Conservation (phyloP, 2,888 invertebrate genomes). For the Xestia ashworthii region DNA sequence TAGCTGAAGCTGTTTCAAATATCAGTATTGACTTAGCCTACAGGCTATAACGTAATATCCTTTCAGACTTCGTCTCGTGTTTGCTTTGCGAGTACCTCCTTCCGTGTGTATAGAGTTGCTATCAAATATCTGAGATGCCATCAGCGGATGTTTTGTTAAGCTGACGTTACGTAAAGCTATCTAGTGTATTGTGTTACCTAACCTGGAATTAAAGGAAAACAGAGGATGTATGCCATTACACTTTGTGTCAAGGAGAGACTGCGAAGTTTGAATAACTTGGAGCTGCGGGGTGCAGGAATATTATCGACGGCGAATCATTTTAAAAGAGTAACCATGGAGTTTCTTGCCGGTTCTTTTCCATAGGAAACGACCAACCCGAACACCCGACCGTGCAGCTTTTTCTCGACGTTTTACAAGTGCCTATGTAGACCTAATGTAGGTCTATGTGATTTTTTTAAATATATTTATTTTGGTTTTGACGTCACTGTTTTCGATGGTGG, state of each 20-base stretch:
- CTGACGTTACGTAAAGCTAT: conserved; percentile 23
- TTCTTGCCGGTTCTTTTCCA: too few species aligned
- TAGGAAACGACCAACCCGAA: too few species aligned
- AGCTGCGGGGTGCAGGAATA: neutral
- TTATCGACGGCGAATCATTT: neutral
- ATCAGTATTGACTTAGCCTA: conserved; percentile 31
- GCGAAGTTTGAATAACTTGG: conserved; percentile 13
- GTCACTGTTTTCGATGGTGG: conserved; percentile 24
- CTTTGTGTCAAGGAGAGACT: conserved; percentile 9
- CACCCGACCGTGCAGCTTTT: too few species aligned
- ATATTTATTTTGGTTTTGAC: neutral
- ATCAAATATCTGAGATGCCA: conserved; percentile 35
- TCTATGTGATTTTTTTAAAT: too few species aligned
- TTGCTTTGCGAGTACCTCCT: conserved; percentile 21
- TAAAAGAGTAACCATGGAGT: too few species aligned
- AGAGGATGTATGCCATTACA: conserved; percentile 17
- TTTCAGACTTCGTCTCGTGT: conserved; percentile 37
- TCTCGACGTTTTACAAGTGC: too few species aligned
- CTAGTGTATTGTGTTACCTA: conserved; percentile 32
- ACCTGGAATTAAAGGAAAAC: conserved; percentile 48
- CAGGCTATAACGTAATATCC: conserved; percentile 45
- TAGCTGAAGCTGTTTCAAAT: conserved; percentile 27
- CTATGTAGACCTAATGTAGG: too few species aligned
- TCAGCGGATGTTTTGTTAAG: conserved; percentile 33
- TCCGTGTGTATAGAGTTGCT: conserved; percentile 16